Evolutionary conservation across 2,113 vertebrate genomes (phyloP).

Genomic region (Sturnira hondurensis): DNA sequence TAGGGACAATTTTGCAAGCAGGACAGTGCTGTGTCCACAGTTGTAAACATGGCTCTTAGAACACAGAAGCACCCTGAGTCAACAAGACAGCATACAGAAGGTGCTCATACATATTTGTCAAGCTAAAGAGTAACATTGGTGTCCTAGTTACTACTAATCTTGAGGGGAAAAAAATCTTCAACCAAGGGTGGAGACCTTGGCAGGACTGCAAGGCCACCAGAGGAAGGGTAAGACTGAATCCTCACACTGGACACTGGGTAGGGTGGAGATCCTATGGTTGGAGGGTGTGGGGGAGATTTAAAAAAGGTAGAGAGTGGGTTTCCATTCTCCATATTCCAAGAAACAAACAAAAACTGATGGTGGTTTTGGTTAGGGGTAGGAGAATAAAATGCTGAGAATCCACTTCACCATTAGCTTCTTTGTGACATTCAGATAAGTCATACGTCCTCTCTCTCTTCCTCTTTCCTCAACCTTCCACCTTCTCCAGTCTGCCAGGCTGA

Average conservation of each 20-base stretch:
- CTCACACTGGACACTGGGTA: fast-evolving
- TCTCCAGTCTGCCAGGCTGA: not conserved
- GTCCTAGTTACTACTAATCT: not conserved
- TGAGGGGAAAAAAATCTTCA: not conserved
- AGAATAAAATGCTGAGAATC: not conserved
- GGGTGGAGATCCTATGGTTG: not conserved
- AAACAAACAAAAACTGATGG: not conserved
- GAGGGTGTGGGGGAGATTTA: not conserved
- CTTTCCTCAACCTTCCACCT: not conserved
- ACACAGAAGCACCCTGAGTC: too few relatives aligned
- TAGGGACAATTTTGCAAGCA: not conserved
- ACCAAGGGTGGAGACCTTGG: not conserved
- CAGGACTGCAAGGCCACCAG: not conserved
- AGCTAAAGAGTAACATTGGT: not conserved
- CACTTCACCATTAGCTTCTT: not conserved
- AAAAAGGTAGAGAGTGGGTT: not conserved
- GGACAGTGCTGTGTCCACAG: not conserved
- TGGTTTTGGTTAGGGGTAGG: not conserved
- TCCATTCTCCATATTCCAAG: not conserved
- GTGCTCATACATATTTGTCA: not conserved
- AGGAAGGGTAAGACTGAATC: not conserved
- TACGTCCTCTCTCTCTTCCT: not conserved
- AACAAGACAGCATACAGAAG: not conserved
- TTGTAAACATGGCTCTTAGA: not conserved
- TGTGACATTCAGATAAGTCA: not conserved